phyloP scores from a whole-genome alignment of 1,140 invertebrate genomes.

The Apis laboriosa region DNA sequence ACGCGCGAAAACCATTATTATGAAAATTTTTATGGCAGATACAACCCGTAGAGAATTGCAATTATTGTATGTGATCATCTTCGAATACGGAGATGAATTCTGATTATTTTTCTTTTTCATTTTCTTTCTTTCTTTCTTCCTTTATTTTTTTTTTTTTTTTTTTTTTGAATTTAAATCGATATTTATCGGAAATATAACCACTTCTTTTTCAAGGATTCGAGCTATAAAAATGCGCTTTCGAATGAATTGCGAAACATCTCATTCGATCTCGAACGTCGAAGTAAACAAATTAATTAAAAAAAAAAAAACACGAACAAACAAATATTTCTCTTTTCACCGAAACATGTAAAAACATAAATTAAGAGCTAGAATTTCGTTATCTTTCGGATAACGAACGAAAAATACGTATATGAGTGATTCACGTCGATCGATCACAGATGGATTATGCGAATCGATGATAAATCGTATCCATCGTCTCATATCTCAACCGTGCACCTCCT shows the following conservation, averaged over 20 bases:
- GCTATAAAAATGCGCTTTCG: not conserved
- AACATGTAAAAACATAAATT: not conserved
- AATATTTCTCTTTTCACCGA: not conserved
- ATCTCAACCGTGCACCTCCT: not conserved
- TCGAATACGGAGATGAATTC: no score
- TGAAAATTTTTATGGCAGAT: not conserved
- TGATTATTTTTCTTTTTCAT: no score
- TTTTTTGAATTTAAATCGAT: not conserved
- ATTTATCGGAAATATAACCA: no score
- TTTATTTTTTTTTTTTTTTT: not conserved
- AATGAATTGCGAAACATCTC: not conserved
- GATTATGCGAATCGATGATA: conserved; percentile 3
- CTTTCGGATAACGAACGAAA: not conserved
- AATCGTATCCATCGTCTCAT: not conserved
- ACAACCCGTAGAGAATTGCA: no score
- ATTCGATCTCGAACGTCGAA: not conserved
- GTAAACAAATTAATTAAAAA: not conserved
- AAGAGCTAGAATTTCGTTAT: not conserved
- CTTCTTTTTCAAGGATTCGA: no score
- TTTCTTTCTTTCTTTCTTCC: no score
- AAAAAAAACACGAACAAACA: not conserved
- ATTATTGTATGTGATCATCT: not conserved
- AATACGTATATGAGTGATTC: not conserved
- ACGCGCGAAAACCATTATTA: not conserved
- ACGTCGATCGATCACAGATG: not conserved